Evolutionary conservation across 2,113 vertebrate species (phyloP).

Genomic region (Falcunculus frontatus): DNA sequence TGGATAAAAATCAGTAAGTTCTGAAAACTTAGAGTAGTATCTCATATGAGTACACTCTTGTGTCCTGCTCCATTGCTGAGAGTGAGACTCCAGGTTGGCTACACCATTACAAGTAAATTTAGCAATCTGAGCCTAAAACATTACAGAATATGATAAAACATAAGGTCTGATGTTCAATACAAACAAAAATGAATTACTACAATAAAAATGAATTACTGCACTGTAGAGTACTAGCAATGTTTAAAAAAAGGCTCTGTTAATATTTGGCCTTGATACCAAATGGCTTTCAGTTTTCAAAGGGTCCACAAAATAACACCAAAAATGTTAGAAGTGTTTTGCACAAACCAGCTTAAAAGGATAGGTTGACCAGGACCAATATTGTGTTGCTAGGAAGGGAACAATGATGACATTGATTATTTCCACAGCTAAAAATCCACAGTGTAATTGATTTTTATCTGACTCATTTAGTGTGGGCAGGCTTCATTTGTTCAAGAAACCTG

Average conservation of each 20-base stretch:
- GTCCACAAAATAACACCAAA: neutral
- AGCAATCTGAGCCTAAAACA: neutral
- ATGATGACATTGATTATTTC: constrained; percentile 54
- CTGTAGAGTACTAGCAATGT: neutral
- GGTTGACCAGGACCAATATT: neutral
- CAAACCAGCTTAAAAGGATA: neutral
- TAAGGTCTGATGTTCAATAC: neutral
- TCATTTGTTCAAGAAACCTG: constrained; percentile 61
- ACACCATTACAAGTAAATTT: neutral
- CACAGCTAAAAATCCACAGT: constrained; percentile 47
- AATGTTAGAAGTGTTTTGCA: neutral
- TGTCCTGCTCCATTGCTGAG: neutral
- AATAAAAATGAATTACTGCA: neutral
- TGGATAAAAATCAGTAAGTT: neutral
- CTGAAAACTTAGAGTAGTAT: neutral
- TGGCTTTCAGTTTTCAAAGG: neutral
- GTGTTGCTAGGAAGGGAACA: constrained; percentile 28
- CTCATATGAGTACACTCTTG: neutral
- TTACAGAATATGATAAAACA: neutral
- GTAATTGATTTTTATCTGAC: constrained; percentile 71
- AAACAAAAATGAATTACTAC: neutral
- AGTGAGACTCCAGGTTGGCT: neutral
- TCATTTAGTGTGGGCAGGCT: constrained; percentile 64
- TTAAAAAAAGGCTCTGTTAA: neutral
- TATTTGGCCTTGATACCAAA: neutral